Base-by-base conservation (phyloP, 2,888 invertebrate species). In the Mesopsocus fuscifrons region DNA sequence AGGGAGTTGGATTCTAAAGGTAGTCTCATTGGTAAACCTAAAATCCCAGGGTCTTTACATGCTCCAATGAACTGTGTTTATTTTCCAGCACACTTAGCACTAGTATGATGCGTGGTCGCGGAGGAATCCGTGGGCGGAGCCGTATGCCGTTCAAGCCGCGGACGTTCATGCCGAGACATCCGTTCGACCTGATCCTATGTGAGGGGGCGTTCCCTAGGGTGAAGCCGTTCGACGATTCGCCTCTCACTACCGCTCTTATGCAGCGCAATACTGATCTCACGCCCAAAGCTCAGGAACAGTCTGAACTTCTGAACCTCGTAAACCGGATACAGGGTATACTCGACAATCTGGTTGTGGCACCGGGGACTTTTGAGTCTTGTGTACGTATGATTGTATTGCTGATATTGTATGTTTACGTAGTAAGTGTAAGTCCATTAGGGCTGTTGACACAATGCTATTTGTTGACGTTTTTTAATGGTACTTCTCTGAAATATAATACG, bases 241-340 rank as follows among this genome's bases (percentile, higher is more conserved):
- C 76, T 0, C 72, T 92, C 31, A 87, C 88, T 15, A 75, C 80
- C 65, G 91, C 91, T 0, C 66, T 97, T 1, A 64, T 97, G 34
- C 94, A 95, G 59, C 71, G 94, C 30, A 92, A 94, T 56, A 70
- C 79, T 20, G 94, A 97, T 58, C 69, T 98, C 46, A 87, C 88
- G 40, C 95, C 95, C 0, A 75, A 87, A 0, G 74, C 91, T 0
- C 72, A 77, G 2, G 95, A 97, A 55, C 91, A 94, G 62, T 81
- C 91, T 0, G 80, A 91, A 0, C 83, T 97, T 42, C 72, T 88
- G 22, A 91, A 88, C 61, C 70, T 98, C 15, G 88, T 95, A 23
- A 89, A 91, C 1, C 92, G 94, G 62, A 76, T 97, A n/a, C 91
- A 92, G 59, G 77, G 80, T 1, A 89, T 92, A 20, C 65, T 97